Conservation (phyloP, 2,797 vertebrate species). For the Neosilurus mollespiculum region DNA sequence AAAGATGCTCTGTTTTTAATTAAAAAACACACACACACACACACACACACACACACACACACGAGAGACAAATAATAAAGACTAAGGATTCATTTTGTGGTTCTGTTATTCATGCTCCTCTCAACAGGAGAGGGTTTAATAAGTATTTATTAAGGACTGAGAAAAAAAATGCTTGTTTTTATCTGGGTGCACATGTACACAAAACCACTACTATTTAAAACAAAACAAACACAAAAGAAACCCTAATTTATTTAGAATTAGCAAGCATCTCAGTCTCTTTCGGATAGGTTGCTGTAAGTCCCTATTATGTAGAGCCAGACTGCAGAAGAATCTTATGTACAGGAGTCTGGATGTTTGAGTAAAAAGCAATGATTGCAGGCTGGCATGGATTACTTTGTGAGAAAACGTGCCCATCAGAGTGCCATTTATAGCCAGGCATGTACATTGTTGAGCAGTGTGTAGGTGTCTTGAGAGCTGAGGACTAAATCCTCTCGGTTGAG, state of each 20-base stretch:
- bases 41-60: no score
- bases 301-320: neutral
- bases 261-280: neutral
- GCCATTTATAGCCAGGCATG: slow-evolving; percentile 39
- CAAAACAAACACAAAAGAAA: no score
- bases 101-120: slow-evolving; percentile 27
- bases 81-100: slow-evolving; percentile 28
- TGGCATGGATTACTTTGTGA: slow-evolving; percentile 20
- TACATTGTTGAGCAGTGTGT: slow-evolving; percentile 38
- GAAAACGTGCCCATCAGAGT: slow-evolving; percentile 31
- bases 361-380: slow-evolving; percentile 14
- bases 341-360: slow-evolving; percentile 31
- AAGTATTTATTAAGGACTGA: neutral
- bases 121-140: slow-evolving; percentile 15
- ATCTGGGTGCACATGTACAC: neutral
- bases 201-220: neutral
- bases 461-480: slow-evolving; percentile 47
- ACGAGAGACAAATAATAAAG: neutral
- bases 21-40: neutral
- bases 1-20: slow-evolving; percentile 5
- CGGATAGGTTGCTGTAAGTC: neutral
- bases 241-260: neutral
- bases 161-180: neutral
- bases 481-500: slow-evolving; percentile 35
- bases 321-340: neutral